These are phyloP conservation scores for Podarcis siculus DNA, from an alignment of 2,797 vertebrate genomes.

Conservation along the genomic window DNA sequence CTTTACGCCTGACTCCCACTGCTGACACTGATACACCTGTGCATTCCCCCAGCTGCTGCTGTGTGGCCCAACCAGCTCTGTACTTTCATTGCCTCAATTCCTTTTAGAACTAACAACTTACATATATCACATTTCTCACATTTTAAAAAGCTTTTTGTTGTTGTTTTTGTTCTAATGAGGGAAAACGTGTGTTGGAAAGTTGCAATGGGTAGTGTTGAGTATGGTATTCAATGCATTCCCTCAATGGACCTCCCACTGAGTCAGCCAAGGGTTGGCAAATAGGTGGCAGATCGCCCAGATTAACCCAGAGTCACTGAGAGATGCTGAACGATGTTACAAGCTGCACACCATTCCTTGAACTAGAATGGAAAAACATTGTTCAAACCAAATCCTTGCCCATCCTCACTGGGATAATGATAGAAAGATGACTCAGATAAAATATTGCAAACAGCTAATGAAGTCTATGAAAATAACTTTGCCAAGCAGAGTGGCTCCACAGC, in stretches of 20 bases:
- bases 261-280: conserved; percentile 40
- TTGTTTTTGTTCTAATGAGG: conserved; percentile 63
- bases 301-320: conserved; percentile 37
- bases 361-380: conserved; percentile 28
- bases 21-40: too few relatives aligned
- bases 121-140: conserved; percentile 68
- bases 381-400: conserved; percentile 43
- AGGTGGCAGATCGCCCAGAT: conserved; percentile 52
- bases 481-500: background rate
- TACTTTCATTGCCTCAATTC: too few relatives aligned
- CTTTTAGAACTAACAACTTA: conserved; percentile 44
- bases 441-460: conserved; percentile 28
- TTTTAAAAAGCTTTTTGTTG: conserved; percentile 59
- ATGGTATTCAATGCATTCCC: conserved; percentile 61
- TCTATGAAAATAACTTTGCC: background rate
- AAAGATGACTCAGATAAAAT: background rate
- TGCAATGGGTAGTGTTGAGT: conserved; percentile 73
- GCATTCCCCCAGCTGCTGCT: too few relatives aligned
- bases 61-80: too few relatives aligned
- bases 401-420: conserved; percentile 8
- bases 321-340: background rate
- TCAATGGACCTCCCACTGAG: conserved; percentile 65
- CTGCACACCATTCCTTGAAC: rapidly evolving
- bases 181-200: conserved; percentile 76
- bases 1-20: too few relatives aligned